Conservation (phyloP, 2,797 vertebrate species). For the Premnoplex brunnescens region DNA sequence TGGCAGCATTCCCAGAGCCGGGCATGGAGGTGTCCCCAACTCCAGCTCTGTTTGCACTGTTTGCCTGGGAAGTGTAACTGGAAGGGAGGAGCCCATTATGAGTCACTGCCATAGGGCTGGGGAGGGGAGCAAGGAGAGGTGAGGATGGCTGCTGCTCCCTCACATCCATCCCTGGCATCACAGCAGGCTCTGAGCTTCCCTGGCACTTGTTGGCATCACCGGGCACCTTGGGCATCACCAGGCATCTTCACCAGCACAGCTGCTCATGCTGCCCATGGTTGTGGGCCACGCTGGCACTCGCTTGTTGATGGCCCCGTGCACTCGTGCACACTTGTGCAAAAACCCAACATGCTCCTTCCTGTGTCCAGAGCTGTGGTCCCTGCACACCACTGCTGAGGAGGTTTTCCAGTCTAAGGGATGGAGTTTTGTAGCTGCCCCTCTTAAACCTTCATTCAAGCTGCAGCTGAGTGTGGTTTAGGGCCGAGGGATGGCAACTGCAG, state of each 20-base stretch:
- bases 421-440: neutral
- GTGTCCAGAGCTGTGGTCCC: neutral
- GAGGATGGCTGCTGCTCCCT: neutral
- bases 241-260: neutral
- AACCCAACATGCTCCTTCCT: neutral
- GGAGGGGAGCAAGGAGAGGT: neutral
- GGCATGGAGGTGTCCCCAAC: neutral
- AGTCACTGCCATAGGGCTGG: neutral
- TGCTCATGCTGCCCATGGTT: rapidly evolving
- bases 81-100: neutral
- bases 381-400: rapidly evolving
- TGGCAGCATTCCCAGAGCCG: neutral
- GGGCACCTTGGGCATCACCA: rapidly evolving
- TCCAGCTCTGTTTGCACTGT: neutral
- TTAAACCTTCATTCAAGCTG: neutral
- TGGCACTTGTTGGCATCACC: neutral
- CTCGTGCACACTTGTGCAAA: neutral
- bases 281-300: rapidly evolving
- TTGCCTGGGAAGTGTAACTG: neutral
- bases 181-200: neutral
- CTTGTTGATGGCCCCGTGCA: rapidly evolving
- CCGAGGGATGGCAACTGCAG: too few species aligned
- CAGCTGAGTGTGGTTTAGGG: too few species aligned
- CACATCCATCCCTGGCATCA: rapidly evolving
- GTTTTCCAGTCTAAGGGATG: neutral